These are phyloP conservation scores for human (Homo sapiens) DNA, from an alignment of 2,113 vertebrate genomes.

Conservation along the genomic window GRCh38 chr16:23544501-23545000, in stretches of 20 bases:
- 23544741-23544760: background rate
- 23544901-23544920: too few relatives aligned
- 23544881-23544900: too few relatives aligned
- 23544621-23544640: conserved; percentile 87
- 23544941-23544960: too few relatives aligned
- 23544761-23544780: accelerated
- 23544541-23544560: conserved; percentile 93
- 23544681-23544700: conserved; percentile 94
- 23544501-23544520: conserved; percentile 86
- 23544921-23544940: too few relatives aligned
- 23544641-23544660: conserved; percentile 93
- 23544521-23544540: conserved; percentile 88
- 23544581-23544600: conserved; percentile 89
- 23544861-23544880: too few relatives aligned
- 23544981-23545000: too few relatives aligned
- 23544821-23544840: accelerated
- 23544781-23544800: background rate
- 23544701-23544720: conserved; percentile 81
- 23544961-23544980: too few relatives aligned
- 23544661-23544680: conserved; percentile 85
- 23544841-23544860: background rate
- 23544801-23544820: accelerated
- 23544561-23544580: conserved; percentile 93
- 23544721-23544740: accelerated
- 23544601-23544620: conserved; percentile 83